These are phyloP conservation scores for Lepidocolaptes lacrymiger DNA, from an alignment of 2,797 vertebrate genomes.

Conservation along the genomic window DNA sequence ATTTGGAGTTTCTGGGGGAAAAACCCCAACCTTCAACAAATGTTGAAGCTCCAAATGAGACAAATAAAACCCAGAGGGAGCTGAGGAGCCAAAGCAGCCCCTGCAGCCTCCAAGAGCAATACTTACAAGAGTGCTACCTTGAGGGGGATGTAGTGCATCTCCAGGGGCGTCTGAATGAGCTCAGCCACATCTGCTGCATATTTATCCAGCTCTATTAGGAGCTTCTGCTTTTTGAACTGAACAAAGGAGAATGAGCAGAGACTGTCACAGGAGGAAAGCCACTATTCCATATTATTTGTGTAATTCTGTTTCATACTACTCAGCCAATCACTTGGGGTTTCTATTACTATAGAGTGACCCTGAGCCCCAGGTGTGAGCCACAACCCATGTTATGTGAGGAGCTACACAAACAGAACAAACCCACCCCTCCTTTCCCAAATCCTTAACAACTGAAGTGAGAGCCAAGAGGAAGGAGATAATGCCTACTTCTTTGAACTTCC, in stretches of 20 bases:
- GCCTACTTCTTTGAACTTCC: not conserved
- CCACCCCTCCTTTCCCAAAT: fast-evolving
- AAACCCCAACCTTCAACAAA: not conserved
- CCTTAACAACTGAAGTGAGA: not conserved
- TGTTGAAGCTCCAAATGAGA: not conserved
- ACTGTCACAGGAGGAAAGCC: not conserved
- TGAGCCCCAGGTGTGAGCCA: not conserved
- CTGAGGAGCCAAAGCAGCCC: not conserved
- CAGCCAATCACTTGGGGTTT: not conserved
- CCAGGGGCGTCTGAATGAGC: constrained; percentile 90
- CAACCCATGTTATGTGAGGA: not conserved
- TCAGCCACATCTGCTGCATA: constrained; percentile 90
- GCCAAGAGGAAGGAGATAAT: not conserved
- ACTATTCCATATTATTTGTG: not conserved
- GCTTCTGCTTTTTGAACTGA: constrained; percentile 96
- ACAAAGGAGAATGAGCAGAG: constrained; percentile 11
- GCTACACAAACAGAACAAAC: not conserved
- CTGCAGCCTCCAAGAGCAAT: not conserved
- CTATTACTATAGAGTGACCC: not conserved
- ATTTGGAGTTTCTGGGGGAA: not conserved
- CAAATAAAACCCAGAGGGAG: not conserved
- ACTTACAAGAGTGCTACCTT: constrained; percentile 95
- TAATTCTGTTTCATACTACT: not conserved
- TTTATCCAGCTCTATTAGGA: constrained; percentile 88
- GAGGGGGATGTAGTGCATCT: constrained; percentile 94